Evolutionary conservation across 2,797 vertebrate species (phyloP), one percentile per base, ranked within the genome.

Genomic region (Mycteria americana): DNA sequence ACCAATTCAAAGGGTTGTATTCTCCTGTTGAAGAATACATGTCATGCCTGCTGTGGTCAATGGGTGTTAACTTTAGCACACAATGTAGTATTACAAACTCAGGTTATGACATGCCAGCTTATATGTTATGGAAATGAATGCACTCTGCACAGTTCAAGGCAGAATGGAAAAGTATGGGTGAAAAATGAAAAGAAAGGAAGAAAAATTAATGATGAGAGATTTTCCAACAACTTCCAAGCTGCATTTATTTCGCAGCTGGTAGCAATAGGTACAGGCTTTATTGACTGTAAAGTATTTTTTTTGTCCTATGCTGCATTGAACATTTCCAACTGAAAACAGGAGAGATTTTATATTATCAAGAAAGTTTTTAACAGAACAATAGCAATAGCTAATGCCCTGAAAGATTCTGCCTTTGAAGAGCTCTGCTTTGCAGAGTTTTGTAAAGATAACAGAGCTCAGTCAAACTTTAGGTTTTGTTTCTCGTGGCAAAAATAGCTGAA

Each of bases 381-480:
- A 76, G 77, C 63, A 72, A 24, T n/a, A 83, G 48, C 70, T 95
- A 95, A 87, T 85, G 43, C 75, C 27, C 60, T 85, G 63, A 77
- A 94, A 86, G 41, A 57, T 73, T 93, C 56, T 91, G 43, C 74
- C 63, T 94, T 93, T 93, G 74, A 94, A 95, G 78, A 91, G 39
- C n/a, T 89, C 51, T 67, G 64, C 93, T 91, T 92, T 91, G 74
- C 77, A 80, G 82, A 88, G 59, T 91, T 94, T 85, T 92, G 37
- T 77, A 53, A 77, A 91, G 92, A 93, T 89, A 85, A 60, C 68
- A 95, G 86, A 92, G 54, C 60, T 79, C 77, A 72, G 83, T 72
- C 85, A 87, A 91, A 93, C 84, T 87, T 94, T 2, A 92, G 45
- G 46, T 78, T 95, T 96, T 94, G 92, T 95, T 96, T 96, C 91